These are phyloP conservation scores for Lasioglossum oenotherae DNA, from an alignment of 2,888 invertebrate genomes.

Conservation along the genomic window DNA sequence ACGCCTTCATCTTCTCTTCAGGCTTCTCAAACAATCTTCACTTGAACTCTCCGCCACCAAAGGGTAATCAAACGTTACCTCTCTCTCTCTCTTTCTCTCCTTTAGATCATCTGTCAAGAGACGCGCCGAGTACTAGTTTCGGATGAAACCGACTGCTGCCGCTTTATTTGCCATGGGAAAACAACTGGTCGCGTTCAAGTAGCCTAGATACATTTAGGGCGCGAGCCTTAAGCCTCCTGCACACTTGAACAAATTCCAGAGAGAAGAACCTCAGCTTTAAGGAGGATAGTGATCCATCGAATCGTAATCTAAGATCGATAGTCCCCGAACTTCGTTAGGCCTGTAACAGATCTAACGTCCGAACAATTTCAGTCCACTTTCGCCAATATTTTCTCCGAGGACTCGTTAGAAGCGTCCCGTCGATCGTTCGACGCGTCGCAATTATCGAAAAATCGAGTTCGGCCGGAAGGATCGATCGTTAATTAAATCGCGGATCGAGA, in stretches of 20 bases:
- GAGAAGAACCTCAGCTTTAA: neutral
- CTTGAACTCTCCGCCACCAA: neutral
- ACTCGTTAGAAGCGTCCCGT: slow-evolving; percentile 42
- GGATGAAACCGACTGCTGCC: neutral
- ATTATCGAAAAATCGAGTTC: slow-evolving; percentile 65
- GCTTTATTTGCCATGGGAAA: slow-evolving; percentile 10
- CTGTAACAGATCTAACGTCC: slow-evolving; percentile 12
- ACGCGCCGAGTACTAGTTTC: neutral
- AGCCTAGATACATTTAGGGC: slow-evolving; percentile 6
- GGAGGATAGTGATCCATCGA: neutral
- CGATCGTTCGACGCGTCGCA: slow-evolving; percentile 48
- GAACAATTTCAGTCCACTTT: slow-evolving; percentile 42
- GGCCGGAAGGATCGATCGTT: slow-evolving; percentile 43
- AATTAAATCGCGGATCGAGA: slow-evolving; percentile 63
- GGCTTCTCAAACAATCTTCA: slow-evolving; percentile 1
- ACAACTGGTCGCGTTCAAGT: neutral
- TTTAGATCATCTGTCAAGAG: neutral
- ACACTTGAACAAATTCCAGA: neutral
- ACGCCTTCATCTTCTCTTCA: slow-evolving; percentile 13
- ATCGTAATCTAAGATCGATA: slow-evolving; percentile 25
- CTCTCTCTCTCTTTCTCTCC: neutral
- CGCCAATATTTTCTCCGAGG: slow-evolving; percentile 57
- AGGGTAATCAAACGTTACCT: neutral
- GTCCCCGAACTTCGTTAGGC: slow-evolving; percentile 32
- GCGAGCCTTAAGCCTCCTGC: neutral